Evolutionary conservation across 2,888 invertebrate species (phyloP).

Genomic region (Eurytoma adleriae): DNA sequence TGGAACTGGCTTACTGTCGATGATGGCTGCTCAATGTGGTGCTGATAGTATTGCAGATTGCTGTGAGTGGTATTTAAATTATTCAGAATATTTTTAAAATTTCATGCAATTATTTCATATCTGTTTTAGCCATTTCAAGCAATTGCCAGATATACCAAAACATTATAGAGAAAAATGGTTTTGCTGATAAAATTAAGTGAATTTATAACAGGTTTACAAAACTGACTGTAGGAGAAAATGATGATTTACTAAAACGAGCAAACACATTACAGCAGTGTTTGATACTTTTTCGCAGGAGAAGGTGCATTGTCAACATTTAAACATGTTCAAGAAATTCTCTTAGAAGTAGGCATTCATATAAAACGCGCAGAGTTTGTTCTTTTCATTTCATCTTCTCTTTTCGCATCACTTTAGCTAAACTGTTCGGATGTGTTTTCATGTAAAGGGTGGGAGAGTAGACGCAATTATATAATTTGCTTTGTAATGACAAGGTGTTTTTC

Average conservation of each 20-base stretch:
- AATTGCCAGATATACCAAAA: conserved; percentile 93
- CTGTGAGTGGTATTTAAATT: conserved; percentile 79
- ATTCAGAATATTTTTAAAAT: conserved; percentile 18
- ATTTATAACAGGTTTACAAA: conserved; percentile 93
- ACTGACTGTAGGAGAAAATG: conserved; percentile 84
- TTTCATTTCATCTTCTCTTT: too few species aligned
- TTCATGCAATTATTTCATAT: conserved; percentile 17
- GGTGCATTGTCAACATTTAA: conserved; percentile 94
- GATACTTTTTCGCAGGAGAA: conserved; percentile 98
- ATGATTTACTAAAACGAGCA: conserved; percentile 86
- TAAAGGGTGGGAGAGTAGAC: too few species aligned
- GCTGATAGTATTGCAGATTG: conserved; percentile 95
- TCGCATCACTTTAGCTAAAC: too few species aligned
- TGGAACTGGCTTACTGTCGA: conserved; percentile 95
- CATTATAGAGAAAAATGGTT: conserved; percentile 88
- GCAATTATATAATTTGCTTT: too few species aligned
- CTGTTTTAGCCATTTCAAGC: conserved; percentile 86
- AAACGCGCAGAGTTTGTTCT: too few species aligned
- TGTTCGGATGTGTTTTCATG: too few species aligned
- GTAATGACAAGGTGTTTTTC: too few species aligned
- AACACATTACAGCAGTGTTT: conserved; percentile 97
- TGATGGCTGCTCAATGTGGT: conserved; percentile 95
- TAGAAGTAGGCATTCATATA: too few species aligned
- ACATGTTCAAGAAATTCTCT: conserved; percentile 89
- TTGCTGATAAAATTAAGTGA: conserved; percentile 85